These are phyloP conservation scores for Gopherus flavomarginatus DNA, from an alignment of 2,113 vertebrate genomes.

Conservation along the genomic window DNA sequence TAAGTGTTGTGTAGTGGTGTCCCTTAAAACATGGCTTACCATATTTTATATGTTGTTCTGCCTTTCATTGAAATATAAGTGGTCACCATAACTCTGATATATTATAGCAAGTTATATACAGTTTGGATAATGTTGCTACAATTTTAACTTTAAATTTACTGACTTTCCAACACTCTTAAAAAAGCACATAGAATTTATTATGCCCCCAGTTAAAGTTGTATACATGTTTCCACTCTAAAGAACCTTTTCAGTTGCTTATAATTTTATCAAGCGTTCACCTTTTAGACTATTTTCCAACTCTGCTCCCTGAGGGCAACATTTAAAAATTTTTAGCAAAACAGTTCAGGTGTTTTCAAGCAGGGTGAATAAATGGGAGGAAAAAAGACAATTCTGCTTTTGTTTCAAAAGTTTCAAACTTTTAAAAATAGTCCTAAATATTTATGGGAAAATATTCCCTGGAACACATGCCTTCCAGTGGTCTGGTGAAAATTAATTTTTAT, in stretches of 20 bases:
- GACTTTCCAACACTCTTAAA: not conserved
- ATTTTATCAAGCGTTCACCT: not conserved
- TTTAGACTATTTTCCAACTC: not conserved
- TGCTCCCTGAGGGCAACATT: not conserved
- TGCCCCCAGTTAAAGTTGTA: not conserved
- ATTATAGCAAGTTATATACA: not conserved
- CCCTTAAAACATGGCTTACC: not conserved
- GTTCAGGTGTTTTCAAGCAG: not conserved
- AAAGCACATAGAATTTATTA: not conserved
- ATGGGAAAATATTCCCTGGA: not conserved
- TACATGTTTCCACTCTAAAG: not conserved
- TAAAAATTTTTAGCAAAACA: not conserved
- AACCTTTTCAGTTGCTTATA: not conserved
- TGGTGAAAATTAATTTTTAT: not conserved
- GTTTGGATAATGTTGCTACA: not conserved
- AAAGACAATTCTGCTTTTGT: not conserved
- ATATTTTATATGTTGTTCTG: conserved; percentile 1
- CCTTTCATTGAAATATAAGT: not conserved
- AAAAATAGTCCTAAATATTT: not conserved
- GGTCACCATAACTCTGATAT: not conserved
- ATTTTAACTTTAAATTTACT: not conserved
- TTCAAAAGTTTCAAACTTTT: not conserved
- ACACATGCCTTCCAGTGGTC: not conserved
- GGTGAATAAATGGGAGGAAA: not conserved
- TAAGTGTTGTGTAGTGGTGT: not conserved